These are phyloP conservation scores for Anthoscopus minutus DNA, from an alignment of 2,113 vertebrate genomes.

Conservation along the genomic window DNA sequence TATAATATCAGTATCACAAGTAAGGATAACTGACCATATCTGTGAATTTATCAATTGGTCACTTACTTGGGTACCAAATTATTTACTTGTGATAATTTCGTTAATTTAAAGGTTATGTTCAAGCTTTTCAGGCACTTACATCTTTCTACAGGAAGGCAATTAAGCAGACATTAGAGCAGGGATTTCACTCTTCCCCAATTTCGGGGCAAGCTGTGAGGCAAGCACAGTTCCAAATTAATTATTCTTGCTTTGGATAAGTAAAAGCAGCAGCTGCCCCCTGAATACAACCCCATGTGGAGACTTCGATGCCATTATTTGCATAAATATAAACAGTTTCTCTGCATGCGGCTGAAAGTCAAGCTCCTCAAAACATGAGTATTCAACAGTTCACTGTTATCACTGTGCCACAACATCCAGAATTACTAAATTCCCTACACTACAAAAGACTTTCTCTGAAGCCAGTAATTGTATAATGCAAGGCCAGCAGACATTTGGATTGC, in stretches of 20 bases:
- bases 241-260: constrained; percentile 2
- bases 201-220: neutral
- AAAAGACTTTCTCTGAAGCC: neutral
- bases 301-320: constrained; percentile 24
- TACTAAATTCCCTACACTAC: neutral
- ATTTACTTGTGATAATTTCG: neutral
- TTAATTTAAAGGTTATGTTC: neutral
- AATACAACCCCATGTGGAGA: neutral
- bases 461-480: neutral
- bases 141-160: neutral
- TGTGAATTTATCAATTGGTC: neutral
- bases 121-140: neutral
- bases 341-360: neutral
- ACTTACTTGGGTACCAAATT: neutral
- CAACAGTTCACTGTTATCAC: neutral
- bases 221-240: constrained; percentile 8
- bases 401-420: neutral
- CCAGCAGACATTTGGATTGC: neutral
- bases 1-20: neutral
- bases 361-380: neutral
- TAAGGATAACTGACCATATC: neutral
- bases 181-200: neutral
- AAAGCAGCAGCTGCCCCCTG: constrained; percentile 24
- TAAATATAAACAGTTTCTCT: constrained; percentile 24
- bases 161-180: neutral